Evolutionary conservation across 2,797 vertebrate genomes (phyloP).

Genomic region (Rhinoraja longicauda): DNA sequence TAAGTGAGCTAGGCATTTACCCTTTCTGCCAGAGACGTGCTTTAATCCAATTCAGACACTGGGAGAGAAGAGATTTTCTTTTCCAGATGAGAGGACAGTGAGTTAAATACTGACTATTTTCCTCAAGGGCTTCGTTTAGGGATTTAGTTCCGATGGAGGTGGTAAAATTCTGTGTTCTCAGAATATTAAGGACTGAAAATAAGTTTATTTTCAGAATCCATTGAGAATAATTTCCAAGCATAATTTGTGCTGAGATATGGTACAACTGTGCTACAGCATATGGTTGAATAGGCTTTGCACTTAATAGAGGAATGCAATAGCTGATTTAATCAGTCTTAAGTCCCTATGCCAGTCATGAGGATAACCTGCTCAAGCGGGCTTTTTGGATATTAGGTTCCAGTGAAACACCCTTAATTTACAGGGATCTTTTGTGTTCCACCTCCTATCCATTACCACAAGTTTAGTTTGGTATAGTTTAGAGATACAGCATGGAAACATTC

Average conservation of each 20-base stretch:
- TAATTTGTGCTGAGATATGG: not conserved
- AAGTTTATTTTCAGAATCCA: conserved; percentile 10
- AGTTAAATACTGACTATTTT: not conserved
- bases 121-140: conserved; percentile 6
- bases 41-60: conserved; percentile 30
- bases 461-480: too few species aligned
- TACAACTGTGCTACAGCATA: not conserved
- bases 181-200: not conserved
- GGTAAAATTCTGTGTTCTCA: not conserved
- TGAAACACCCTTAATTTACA: not conserved
- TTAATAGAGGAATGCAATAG: not conserved
- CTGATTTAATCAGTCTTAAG: conserved; percentile 8
- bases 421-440: not conserved
- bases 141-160: not conserved
- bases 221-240: not conserved
- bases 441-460: not conserved
- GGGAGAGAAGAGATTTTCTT: not conserved
- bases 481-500: too few species aligned
- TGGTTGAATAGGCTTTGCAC: conserved; percentile 5
- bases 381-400: conserved; percentile 9
- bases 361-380: not conserved
- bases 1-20: not conserved
- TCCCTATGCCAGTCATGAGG: not conserved
- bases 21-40: not conserved
- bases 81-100: not conserved